These are phyloP conservation scores for Adelosebastes latens DNA, from an alignment of 2,797 vertebrate species.

Conservation along the genomic window DNA sequence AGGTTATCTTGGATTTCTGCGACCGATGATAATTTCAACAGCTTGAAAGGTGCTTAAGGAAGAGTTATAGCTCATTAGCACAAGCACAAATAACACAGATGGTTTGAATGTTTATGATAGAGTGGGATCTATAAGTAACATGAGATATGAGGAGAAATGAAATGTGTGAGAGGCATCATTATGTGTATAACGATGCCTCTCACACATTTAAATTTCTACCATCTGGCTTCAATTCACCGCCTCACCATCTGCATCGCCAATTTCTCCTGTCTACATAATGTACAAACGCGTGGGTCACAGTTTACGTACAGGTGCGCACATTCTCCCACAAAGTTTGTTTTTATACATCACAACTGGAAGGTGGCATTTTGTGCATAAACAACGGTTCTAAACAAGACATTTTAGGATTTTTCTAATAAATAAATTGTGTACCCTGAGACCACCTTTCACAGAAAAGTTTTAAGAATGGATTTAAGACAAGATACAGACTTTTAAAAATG, in stretches of 20 bases:
- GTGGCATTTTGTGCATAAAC: neutral
- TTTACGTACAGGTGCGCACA: neutral
- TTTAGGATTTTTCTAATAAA: too few relatives aligned
- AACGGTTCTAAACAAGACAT: too few relatives aligned
- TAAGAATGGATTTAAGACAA: neutral
- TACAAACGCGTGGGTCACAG: neutral
- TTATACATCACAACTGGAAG: neutral
- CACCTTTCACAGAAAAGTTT: neutral
- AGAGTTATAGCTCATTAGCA: too few relatives aligned
- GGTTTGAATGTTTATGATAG: neutral
- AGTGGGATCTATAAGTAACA: neutral
- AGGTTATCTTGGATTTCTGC: neutral
- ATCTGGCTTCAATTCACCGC: neutral
- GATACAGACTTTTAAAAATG: neutral
- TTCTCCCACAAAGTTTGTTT: neutral
- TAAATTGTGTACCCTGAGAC: neutral
- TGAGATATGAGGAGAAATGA: neutral
- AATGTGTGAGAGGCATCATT: neutral
- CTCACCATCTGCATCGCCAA: neutral
- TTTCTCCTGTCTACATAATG: neutral
- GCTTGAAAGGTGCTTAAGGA: too few relatives aligned
- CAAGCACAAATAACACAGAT: neutral
- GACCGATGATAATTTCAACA: neutral
- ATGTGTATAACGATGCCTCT: neutral
- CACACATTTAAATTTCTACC: neutral